Evolutionary conservation across 2,113 vertebrate species (phyloP).

Genomic region (Malaclemys terrapin): DNA sequence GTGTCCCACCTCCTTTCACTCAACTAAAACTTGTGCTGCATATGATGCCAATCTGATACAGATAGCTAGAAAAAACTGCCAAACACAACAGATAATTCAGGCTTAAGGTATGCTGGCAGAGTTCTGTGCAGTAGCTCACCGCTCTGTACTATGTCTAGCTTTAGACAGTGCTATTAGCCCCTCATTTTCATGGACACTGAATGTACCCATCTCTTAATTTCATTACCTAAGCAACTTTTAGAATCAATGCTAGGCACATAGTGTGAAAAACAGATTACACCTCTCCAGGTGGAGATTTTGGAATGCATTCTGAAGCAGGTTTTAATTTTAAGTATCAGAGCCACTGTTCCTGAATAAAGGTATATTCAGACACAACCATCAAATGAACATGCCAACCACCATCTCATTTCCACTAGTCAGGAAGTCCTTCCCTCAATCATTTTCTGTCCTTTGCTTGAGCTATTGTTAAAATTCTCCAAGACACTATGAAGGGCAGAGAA

Average conservation of each 20-base stretch:
- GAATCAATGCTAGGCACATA: background rate
- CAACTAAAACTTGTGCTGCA: background rate
- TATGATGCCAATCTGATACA: background rate
- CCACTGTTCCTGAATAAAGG: background rate
- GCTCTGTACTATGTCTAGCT: background rate
- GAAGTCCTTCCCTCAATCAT: background rate
- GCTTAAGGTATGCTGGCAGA: background rate
- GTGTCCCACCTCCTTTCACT: accelerated
- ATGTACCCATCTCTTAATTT: accelerated
- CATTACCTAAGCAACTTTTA: background rate
- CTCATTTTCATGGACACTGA: accelerated
- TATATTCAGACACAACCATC: background rate
- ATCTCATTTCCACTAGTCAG: background rate
- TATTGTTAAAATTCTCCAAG: background rate
- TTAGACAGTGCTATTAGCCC: background rate
- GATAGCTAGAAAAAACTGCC: background rate
- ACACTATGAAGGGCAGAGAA: background rate
- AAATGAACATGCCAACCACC: background rate
- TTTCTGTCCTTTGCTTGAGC: background rate
- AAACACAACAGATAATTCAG: background rate
- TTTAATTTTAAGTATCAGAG: background rate
- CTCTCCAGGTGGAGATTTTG: background rate
- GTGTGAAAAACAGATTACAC: background rate
- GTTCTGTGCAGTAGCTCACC: background rate
- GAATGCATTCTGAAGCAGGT: background rate